Conservation (phyloP, 2,888 invertebrate species). For the Mesorhabditis spiculigera region DNA sequence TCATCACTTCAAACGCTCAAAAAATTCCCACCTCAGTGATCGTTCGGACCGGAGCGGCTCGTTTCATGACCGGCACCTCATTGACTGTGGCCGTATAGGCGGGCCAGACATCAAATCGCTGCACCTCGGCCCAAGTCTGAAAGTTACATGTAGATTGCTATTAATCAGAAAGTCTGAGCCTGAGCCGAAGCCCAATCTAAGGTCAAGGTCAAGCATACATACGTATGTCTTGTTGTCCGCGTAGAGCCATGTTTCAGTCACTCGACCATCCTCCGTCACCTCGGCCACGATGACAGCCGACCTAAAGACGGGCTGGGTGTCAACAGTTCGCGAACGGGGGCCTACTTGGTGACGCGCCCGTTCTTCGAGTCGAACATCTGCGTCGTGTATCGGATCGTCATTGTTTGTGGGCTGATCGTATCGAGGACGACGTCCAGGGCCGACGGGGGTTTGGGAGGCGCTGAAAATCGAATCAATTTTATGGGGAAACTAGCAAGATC, state of each 20-base stretch:
- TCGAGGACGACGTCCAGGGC: slow-evolving; percentile 28
- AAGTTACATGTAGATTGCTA: slow-evolving; percentile 15
- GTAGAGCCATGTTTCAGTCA: slow-evolving; percentile 32
- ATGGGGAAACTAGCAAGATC: not conserved
- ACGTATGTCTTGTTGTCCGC: slow-evolving; percentile 34
- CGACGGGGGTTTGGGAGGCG: slow-evolving; percentile 44
- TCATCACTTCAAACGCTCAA: not conserved
- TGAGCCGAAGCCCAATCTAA: not conserved
- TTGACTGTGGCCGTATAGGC: slow-evolving; percentile 90
- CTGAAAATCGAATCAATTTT: slow-evolving; percentile 22
- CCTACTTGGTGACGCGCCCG: slow-evolving; percentile 34
- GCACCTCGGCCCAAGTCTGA: slow-evolving; percentile 53
- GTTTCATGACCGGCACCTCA: slow-evolving; percentile 63
- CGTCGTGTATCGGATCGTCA: slow-evolving; percentile 26
- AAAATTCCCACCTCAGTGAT: slow-evolving; percentile 24
- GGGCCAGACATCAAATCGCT: slow-evolving; percentile 57
- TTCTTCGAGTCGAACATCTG: slow-evolving; percentile 34
- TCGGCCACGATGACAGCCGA: slow-evolving; percentile 54
- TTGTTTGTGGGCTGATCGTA: slow-evolving; percentile 21
- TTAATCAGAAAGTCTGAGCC: not conserved
- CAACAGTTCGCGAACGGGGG: slow-evolving; percentile 26
- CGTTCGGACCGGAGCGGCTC: slow-evolving; percentile 14
- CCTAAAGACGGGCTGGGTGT: slow-evolving; percentile 33
- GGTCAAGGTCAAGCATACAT: slow-evolving; percentile 10
- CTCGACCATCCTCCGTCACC: slow-evolving; percentile 35